Conservation (phyloP, 2,797 vertebrate genomes). For the Hydrolagus colliei region DNA sequence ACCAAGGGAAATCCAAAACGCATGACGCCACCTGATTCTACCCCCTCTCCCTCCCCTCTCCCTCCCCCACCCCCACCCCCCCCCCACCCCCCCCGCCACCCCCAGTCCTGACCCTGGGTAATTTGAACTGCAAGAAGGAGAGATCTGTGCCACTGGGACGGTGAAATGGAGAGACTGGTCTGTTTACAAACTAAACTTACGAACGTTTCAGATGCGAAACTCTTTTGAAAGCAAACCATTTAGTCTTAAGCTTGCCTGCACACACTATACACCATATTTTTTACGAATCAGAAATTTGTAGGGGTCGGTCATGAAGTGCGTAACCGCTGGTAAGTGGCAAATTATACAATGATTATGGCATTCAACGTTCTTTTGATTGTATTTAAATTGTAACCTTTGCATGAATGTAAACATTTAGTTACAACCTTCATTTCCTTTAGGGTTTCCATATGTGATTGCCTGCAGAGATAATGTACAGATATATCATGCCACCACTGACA, state of each 20-base stretch:
- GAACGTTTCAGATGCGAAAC: constrained; percentile 14
- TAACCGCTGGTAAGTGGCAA: constrained; percentile 12
- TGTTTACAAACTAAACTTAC: constrained; percentile 14
- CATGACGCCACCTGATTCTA: constrained; percentile 1
- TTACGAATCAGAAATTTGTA: neutral
- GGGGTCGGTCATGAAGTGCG: neutral
- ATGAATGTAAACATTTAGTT: constrained; percentile 25
- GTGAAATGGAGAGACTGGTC: constrained; percentile 14
- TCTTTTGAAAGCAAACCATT: constrained; percentile 32
- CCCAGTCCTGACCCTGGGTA: neutral
- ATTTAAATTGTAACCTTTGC: constrained; percentile 24
- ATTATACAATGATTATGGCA: constrained; percentile 21
- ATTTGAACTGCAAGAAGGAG: neutral
- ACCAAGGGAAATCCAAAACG: constrained; percentile 47
- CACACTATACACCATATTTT: constrained; percentile 19
- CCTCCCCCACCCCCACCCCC: too few relatives aligned
- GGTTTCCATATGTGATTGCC: constrained; percentile 1
- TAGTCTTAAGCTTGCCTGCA: constrained; percentile 33
- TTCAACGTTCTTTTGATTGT: constrained; percentile 17
- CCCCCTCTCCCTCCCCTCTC: too few relatives aligned
- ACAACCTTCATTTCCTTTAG: constrained; percentile 14
- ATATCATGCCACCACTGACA: neutral
- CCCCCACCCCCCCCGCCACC: too few relatives aligned
- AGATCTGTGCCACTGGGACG: neutral
- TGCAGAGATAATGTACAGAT: neutral